Conservation (phyloP, 2,888 invertebrate species). For the Sphaerophoria taeniata region DNA sequence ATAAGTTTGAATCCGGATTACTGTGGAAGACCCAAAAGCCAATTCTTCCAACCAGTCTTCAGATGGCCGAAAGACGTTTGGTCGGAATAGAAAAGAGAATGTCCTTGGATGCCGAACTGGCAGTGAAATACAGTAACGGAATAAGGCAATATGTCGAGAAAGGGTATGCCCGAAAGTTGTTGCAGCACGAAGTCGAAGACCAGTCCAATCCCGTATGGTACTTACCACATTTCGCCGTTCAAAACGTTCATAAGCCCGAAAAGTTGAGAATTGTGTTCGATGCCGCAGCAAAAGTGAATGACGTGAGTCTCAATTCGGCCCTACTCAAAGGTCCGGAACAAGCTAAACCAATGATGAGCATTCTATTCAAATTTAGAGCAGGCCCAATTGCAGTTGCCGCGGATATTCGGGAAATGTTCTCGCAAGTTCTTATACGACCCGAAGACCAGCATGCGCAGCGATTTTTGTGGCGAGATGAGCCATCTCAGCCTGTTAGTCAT, state of each 20-base stretch:
- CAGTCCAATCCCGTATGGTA: neutral
- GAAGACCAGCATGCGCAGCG: neutral
- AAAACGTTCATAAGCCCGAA: neutral
- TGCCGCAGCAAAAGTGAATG: constrained; percentile 17
- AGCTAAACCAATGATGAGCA: constrained; percentile 76
- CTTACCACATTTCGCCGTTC: constrained; percentile 2
- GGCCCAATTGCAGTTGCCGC: constrained; percentile 76
- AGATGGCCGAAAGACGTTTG: constrained; percentile 2
- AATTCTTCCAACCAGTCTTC: neutral
- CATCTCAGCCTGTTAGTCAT: neutral
- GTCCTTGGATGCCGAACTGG: neutral
- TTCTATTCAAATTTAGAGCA: constrained; percentile 79
- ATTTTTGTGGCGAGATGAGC: constrained; percentile 8
- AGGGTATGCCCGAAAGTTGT: constrained; percentile 25
- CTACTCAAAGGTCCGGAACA: constrained; percentile 64
- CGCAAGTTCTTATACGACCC: neutral
- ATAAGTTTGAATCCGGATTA: constrained; percentile 33
- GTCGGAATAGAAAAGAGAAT: neutral
- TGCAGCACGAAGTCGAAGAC: constrained; percentile 2
- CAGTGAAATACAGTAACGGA: neutral
- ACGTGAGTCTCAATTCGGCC: constrained; percentile 74
- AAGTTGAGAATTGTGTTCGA: neutral
- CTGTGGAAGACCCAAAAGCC: neutral
- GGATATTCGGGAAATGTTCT: constrained; percentile 61
- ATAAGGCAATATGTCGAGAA: neutral